These are phyloP conservation scores for Chitala chitala DNA, from an alignment of 2,113 vertebrate genomes.

Conservation along the genomic window DNA sequence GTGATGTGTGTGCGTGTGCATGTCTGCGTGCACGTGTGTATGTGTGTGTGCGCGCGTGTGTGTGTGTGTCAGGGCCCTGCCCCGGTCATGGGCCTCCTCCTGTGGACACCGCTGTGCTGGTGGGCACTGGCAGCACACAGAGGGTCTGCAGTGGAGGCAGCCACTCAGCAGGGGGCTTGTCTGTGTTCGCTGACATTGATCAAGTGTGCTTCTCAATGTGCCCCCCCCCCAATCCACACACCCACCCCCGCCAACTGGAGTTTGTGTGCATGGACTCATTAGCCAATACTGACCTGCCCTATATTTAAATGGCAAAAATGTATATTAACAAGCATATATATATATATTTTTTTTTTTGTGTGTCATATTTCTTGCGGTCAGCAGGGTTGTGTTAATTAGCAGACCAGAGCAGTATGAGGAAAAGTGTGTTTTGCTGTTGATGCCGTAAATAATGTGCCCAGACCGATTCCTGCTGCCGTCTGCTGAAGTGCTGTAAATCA, in stretches of 20 bases:
- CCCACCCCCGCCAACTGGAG: neutral
- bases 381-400: constrained; percentile 8
- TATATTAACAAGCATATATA: constrained; percentile 3
- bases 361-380: constrained; percentile 11
- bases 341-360: constrained; percentile 13
- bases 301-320: constrained; percentile 5
- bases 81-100: too few relatives aligned
- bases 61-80: neutral
- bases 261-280: constrained; percentile 13
- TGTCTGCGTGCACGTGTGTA: neutral
- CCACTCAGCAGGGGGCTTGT: neutral
- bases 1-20: neutral
- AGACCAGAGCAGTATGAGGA: neutral
- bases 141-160: neutral
- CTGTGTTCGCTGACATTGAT: constrained; percentile 5
- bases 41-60: neutral
- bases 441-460: neutral
- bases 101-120: neutral
- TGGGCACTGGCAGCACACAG: neutral
- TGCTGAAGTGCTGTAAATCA: neutral
- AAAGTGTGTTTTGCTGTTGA: neutral
- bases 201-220: constrained; percentile 1
- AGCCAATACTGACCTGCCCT: neutral
- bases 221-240: too few relatives aligned
- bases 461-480: neutral